Evolutionary conservation across 2,113 vertebrate species (phyloP), one percentile per base, ranked within the genome.

Genomic region (Caranx melampygus): DNA sequence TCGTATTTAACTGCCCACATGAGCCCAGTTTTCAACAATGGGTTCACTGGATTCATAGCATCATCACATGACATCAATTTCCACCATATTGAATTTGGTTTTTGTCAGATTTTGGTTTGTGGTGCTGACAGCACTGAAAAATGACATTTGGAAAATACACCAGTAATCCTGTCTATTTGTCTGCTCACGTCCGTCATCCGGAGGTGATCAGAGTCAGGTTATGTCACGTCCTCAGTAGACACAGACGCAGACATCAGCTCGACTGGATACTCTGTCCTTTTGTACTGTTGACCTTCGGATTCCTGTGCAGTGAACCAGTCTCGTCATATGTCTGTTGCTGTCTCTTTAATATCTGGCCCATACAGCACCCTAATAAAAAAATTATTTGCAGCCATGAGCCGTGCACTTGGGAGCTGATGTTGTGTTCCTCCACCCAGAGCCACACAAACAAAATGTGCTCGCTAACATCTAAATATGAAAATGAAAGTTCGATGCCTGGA

Each of bases 371-470:
- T 8, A 15, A 33, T 75, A 59, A n/a, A 73, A 78, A 75, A 47
- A 26, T 26, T 1, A 79, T 81, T 57, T 81, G 40, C 76, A 65
- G n/a, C 71, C 44, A 26, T 10, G 31, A 71, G 69, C 64, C 33
- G 52, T 3, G 12, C 73, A 58, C 51, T 54, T 12, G 34, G 66
- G 6, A 64, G 13, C 45, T n/a, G 55, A 59, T 72, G 63, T 21
- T 0, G 52, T 44, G 42, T 45, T 33, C 15, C 9, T 74, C 35
- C 45, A 52, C 65, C 75, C 57, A 33, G 49, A 62, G 76, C 83
- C 61, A 60, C 67, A 35, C 44, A 5, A 44, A 4, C 42, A n/a
- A 55, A 67, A 54, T 21, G 59, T 47, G 12, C 33, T 60, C 1
- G 11, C 2, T 18, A 3, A 34, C 20, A 33, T 62, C 0, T 20